These are phyloP conservation scores for Gastracanthus pulcherrimus DNA, from an alignment of 2,888 invertebrate species.

Conservation along the genomic window DNA sequence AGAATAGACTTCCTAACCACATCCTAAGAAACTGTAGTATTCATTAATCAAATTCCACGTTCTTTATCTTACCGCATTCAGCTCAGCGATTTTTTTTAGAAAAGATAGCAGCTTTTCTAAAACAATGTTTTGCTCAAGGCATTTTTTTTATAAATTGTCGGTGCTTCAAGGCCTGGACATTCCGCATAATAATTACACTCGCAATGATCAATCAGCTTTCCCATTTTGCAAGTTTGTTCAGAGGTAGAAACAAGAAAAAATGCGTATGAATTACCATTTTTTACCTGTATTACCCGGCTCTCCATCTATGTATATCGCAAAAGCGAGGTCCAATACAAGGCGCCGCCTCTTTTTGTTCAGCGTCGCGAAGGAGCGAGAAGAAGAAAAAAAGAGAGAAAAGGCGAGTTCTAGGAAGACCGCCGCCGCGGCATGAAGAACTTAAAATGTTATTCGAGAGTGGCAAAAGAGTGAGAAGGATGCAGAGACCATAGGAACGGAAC, in stretches of 20 bases:
- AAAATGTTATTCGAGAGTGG: conserved; percentile 51
- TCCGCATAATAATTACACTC: too few species aligned
- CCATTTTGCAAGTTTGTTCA: neutral
- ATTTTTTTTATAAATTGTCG: neutral
- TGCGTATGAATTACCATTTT: conserved; percentile 43
- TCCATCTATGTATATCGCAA: conserved; percentile 12
- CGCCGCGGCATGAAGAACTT: conserved; percentile 34
- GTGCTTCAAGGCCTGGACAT: neutral
- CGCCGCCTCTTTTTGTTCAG: conserved; percentile 46
- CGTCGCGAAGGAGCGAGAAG: conserved; percentile 6
- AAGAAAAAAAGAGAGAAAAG: conserved; percentile 34
- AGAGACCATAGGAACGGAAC: neutral
- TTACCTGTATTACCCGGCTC: conserved; percentile 35
- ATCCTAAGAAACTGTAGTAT: neutral
- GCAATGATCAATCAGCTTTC: neutral
- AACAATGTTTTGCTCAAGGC: conserved; percentile 20
- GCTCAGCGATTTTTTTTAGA: neutral
- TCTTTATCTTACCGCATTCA: conserved; percentile 9
- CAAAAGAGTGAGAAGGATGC: conserved; percentile 35
- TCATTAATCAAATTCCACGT: conserved; percentile 22
- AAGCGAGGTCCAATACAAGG: conserved; percentile 39
- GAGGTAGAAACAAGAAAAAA: neutral
- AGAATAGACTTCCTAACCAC: conserved; percentile 17
- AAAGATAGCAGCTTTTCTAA: neutral
- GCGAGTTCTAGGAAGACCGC: conserved; percentile 51